phyloP scores from a whole-genome alignment of 2,888 invertebrate species.

The Thereva nobilitata region DNA sequence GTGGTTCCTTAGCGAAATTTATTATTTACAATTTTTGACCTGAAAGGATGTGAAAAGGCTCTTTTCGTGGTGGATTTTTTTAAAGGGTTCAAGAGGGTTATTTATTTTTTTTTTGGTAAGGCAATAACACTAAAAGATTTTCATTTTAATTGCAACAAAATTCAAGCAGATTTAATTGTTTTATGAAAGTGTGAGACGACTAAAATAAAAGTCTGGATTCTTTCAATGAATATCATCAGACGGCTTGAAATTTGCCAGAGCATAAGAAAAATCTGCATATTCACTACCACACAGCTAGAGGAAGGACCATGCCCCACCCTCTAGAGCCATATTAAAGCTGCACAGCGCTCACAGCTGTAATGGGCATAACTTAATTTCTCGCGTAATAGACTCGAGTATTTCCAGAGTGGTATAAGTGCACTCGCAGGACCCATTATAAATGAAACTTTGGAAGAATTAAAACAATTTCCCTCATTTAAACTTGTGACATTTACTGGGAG shows the following conservation, averaged over 20 bases:
- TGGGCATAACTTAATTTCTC: conserved; percentile 33
- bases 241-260: too few species aligned
- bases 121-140: too few species aligned
- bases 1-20: conserved; percentile 26
- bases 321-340: conserved; percentile 4
- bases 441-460: conserved; percentile 27
- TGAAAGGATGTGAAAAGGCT: conserved; percentile 1
- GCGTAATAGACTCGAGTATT: conserved; percentile 9
- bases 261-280: too few species aligned
- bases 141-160: too few species aligned
- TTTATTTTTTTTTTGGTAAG: too few species aligned
- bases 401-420: conserved; percentile 23
- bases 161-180: too few species aligned
- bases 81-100: too few species aligned
- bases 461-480: conserved; percentile 33
- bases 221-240: too few species aligned
- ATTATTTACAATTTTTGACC: conserved; percentile 33
- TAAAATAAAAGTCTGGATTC: too few species aligned
- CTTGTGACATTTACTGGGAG: conserved; percentile 32
- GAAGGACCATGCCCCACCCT: conserved; percentile 17
- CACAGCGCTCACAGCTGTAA: conserved; percentile 8
- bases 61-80: too few species aligned
- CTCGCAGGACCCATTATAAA: conserved; percentile 31
- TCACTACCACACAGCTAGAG: background rate
- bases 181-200: too few species aligned